Conservation (phyloP, 2,888 invertebrate genomes). For the Dryobota labecula region DNA sequence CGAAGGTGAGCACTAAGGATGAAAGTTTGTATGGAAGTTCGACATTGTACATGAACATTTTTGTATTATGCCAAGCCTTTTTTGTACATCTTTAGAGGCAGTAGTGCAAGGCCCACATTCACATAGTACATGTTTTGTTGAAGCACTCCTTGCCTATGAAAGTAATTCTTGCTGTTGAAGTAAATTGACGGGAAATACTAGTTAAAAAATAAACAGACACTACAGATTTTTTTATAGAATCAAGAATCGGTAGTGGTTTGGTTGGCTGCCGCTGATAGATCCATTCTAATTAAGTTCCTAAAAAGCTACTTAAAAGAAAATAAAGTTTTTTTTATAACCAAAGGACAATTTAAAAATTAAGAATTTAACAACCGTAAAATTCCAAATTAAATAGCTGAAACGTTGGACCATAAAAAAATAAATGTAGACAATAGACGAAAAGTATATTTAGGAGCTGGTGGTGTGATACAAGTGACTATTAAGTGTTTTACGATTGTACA, state of each 20-base stretch:
- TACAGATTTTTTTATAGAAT: background rate
- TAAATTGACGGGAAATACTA: background rate
- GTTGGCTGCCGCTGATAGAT: constrained; percentile 1
- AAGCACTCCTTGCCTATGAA: background rate
- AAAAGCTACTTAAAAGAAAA: constrained; percentile 33
- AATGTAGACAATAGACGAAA: constrained; percentile 50
- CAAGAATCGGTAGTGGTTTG: too few relatives aligned
- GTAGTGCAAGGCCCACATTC: background rate
- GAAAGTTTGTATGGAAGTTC: too few relatives aligned
- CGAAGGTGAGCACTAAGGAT: too few relatives aligned
- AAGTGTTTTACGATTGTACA: constrained; percentile 71
- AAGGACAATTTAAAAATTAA: constrained; percentile 47
- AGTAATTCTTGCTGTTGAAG: background rate
- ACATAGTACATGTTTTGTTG: background rate
- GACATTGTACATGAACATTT: too few relatives aligned
- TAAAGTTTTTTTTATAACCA: constrained; percentile 42
- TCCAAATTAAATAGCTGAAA: constrained; percentile 47
- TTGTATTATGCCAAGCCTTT: too few relatives aligned
- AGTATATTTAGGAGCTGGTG: constrained; percentile 55
- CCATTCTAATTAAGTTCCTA: background rate
- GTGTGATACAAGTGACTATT: constrained; percentile 70
- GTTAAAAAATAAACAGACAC: background rate
- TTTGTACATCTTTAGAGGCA: background rate
- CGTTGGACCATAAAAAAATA: constrained; percentile 48
- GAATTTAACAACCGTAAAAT: constrained; percentile 45